A percentile compares a stretch with the other conserved stretches of the same genome.
Conservation (phyloP, 2,888 invertebrate genomes). For the Philereme transversata region DNA sequence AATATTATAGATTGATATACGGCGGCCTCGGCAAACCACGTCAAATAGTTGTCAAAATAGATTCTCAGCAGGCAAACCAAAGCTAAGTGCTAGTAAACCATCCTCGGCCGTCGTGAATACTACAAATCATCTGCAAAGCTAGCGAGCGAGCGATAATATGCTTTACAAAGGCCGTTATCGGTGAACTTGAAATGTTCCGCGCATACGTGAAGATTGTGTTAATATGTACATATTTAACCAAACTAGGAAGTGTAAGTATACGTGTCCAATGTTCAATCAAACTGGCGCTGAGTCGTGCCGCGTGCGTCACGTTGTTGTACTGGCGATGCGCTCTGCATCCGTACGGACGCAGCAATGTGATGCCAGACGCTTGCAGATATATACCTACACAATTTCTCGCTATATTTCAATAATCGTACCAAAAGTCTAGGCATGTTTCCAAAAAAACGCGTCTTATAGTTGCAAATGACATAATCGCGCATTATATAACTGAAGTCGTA, state of each 20-base stretch:
- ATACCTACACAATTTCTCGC: conserved; percentile 6
- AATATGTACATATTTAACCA: conserved; percentile 59
- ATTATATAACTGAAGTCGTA: conserved; percentile 37
- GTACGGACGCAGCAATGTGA: conserved; percentile 42
- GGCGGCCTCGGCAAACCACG: conserved; percentile 33
- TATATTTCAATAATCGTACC: conserved; percentile 15
- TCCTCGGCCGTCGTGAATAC: conserved; percentile 46
- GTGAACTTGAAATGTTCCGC: conserved; percentile 71
- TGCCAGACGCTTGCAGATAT: conserved; percentile 40
- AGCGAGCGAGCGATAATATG: conserved; percentile 60
- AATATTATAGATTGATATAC: conserved; percentile 35
- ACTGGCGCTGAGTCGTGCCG: conserved; percentile 49
- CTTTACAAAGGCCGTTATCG: conserved; percentile 66
- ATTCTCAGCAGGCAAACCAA: conserved; percentile 37
- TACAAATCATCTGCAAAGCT: conserved; percentile 47
- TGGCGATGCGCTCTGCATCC: conserved; percentile 42
- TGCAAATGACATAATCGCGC: conserved; percentile 32
- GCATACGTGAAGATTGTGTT: conserved; percentile 62
- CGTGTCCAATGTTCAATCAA: conserved; percentile 51
- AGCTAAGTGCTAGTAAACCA: conserved; percentile 45
- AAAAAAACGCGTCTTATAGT: conserved; percentile 30
- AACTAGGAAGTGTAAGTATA: conserved; percentile 69
- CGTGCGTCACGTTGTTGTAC: conserved; percentile 52
- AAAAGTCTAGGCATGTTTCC: conserved; percentile 26
- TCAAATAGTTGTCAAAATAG: conserved; percentile 38